Evolutionary conservation across 2,888 invertebrate genomes (phyloP).

Genomic region (Eupithecia subumbrata): DNA sequence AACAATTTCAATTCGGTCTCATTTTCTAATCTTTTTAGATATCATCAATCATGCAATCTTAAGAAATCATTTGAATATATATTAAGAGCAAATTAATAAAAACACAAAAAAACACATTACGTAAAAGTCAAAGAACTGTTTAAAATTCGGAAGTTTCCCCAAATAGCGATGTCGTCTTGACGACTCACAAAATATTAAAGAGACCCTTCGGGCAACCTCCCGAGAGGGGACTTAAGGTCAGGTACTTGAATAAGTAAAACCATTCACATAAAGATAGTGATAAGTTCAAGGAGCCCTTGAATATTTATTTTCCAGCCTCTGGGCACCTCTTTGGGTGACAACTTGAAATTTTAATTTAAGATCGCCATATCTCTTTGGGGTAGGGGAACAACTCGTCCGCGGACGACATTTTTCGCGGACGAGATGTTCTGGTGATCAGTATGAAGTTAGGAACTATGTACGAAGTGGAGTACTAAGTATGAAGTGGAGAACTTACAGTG

Average conservation of each 20-base stretch:
- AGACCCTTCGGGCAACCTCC: neutral
- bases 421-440: too few species aligned
- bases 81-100: neutral
- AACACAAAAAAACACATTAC: neutral
- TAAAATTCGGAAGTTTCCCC: neutral
- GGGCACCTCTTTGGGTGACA: neutral
- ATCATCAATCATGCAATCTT: neutral
- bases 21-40: neutral
- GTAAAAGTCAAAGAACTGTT: neutral
- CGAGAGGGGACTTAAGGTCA: slow-evolving; percentile 16
- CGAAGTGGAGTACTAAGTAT: too few species aligned
- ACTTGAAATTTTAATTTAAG: slow-evolving; percentile 7
- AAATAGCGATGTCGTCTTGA: slow-evolving; percentile 3
- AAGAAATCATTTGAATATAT: neutral
- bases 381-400: too few species aligned
- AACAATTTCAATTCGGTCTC: neutral
- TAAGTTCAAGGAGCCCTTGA: slow-evolving; percentile 20
- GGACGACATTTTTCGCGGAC: too few species aligned
- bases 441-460: too few species aligned
- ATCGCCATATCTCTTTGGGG: neutral
- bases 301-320: neutral
- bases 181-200: slow-evolving; percentile 10
- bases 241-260: slow-evolving; percentile 29
- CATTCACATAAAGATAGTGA: slow-evolving; percentile 24
- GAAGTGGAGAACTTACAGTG: too few species aligned